Base-by-base conservation (phyloP, 2,113 vertebrate genomes). In the Dryoscopus gambensis region DNA sequence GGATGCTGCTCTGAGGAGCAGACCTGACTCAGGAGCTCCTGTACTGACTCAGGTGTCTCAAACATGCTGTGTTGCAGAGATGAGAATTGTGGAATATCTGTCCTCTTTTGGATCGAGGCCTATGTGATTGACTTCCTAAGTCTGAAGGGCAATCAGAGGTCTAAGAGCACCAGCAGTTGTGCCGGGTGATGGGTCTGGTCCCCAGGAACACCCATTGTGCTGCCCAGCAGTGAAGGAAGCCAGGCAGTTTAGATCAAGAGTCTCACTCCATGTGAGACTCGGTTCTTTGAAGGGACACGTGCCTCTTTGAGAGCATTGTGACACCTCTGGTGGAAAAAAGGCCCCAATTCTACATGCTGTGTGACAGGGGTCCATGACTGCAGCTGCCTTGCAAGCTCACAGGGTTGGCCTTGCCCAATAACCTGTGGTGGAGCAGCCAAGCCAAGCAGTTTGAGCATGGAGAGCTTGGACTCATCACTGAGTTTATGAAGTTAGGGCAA, bases 1-100 rank as follows among this genome's bases (percentile, higher is more conserved):
- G 46, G 31, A 37, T 35, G 7, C 40, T 44, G 30, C 33, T 80
- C 1, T 0, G 33, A 56, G 67, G 47, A 77, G 64, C 22, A 86
- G 49, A 31, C 19, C 35, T 9, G 18, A 23, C 18, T 39, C 40
- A 15, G 84, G 40, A 81, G 11, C 63, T 68, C 40, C 57, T 30
- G 12, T 28, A 14, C 52, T 59, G 67, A 27, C 55, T 56, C 11
- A 19, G 33, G 19, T 27, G 50, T 11, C 59, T 80, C 46, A 87
- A 64, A 52, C 17, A 6, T 0, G 3, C 24, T 13, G 16, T 33
- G 31, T 13, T 69, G 28, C 27, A 59, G 65, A 57, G 46, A 49
- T 33, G 31, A 65, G 37, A 49, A 15, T 6, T 4, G 3, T 5
- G 15, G 23, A 40, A 21, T 2, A 1, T 21, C 18, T 0, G 0